These are phyloP conservation scores for Promerops cafer DNA, from an alignment of 2,113 vertebrate genomes.

Conservation along the genomic window DNA sequence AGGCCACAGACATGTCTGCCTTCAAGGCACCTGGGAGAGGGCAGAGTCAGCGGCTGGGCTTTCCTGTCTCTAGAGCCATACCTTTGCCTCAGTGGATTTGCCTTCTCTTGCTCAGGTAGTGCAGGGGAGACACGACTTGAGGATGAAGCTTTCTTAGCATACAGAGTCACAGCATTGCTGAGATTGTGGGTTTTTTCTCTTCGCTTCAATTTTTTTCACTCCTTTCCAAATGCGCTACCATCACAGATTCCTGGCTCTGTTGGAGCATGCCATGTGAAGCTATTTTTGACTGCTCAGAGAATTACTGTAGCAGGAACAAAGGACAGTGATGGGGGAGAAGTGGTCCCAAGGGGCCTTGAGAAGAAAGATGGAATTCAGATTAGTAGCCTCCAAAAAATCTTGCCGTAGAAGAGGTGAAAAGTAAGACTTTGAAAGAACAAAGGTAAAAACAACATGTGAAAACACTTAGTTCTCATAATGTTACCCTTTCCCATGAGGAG, in stretches of 20 bases:
- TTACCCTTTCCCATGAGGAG: constrained; percentile 51
- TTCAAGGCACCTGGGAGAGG: background rate
- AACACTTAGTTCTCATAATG: constrained; percentile 62
- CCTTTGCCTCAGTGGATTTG: background rate
- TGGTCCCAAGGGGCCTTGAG: background rate
- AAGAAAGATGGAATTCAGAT: constrained; percentile 47
- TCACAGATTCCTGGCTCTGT: background rate
- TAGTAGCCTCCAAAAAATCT: constrained; percentile 13
- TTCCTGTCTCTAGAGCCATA: background rate
- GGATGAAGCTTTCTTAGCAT: background rate
- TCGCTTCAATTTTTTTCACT: background rate
- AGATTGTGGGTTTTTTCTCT: background rate
- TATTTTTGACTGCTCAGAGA: background rate
- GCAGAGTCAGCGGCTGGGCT: background rate
- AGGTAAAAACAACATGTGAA: constrained; percentile 60
- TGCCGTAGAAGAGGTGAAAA: background rate
- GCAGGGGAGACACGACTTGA: background rate
- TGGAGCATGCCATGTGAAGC: background rate
- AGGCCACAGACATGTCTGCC: fast-evolving
- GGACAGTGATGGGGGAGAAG: background rate
- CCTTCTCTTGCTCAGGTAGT: background rate
- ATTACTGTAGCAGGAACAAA: constrained; percentile 6
- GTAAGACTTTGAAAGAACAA: constrained; percentile 58
- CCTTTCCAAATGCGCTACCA: background rate
- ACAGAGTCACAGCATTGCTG: background rate